Percentiles rank a stretch among this genome's conserved stretches.
Conservation (phyloP, 2,888 invertebrate species). For the Ennomos fuscantarius region DNA sequence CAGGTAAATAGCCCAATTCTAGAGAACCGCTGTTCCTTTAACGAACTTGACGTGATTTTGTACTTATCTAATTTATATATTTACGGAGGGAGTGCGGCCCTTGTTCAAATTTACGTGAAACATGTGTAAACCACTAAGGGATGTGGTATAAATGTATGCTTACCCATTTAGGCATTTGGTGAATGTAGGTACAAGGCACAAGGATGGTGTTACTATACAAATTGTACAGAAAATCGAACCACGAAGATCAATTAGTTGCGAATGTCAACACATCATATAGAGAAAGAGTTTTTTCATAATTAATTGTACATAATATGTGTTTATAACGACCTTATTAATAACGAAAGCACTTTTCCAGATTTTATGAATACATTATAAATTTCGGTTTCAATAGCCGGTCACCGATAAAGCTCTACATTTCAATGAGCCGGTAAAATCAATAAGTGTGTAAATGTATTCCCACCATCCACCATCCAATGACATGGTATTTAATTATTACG, state of each 20-base stretch:
- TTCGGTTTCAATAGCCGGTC: conserved; percentile 1
- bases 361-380: conserved; percentile 6
- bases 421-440: conserved; percentile 3
- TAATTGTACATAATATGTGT: not conserved
- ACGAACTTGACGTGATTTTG: conserved; percentile 30
- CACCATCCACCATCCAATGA: too few relatives aligned
- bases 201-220: not conserved
- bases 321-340: not conserved
- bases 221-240: too few relatives aligned
- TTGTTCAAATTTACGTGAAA: conserved; percentile 21
- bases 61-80: conserved; percentile 32
- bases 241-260: too few relatives aligned
- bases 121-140: conserved; percentile 27
- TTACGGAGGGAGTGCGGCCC: conserved; percentile 17
- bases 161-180: conserved; percentile 15
- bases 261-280: too few relatives aligned
- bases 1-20: conserved; percentile 32
- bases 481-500: too few relatives aligned
- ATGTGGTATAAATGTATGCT: not conserved
- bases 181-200: conserved; percentile 7
- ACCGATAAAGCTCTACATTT: conserved; percentile 1
- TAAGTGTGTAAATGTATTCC: not conserved
- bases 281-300: not conserved
- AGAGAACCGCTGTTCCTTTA: conserved; percentile 26
- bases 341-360: conserved; percentile 9